A percentile compares a stretch with the other conserved stretches of the same genome.
phyloP scores from a whole-genome alignment of 2,888 invertebrate species.

The Hemicrepidius hirtus region DNA sequence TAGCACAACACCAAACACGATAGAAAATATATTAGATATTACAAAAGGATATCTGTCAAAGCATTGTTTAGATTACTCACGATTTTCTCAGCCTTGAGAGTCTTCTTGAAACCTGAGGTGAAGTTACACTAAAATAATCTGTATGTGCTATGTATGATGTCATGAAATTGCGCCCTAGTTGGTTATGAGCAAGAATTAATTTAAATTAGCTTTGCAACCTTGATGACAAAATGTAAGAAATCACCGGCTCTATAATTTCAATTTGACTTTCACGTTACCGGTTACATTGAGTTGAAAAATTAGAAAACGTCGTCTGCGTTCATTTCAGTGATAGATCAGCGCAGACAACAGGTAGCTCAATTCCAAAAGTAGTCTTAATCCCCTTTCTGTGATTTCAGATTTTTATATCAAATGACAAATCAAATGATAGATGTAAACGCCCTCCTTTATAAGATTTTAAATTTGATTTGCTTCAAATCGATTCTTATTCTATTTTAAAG shows the following conservation, averaged over 20 bases:
- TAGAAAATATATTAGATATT: conserved; percentile 7
- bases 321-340: no score
- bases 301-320: no score
- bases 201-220: background rate
- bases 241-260: background rate
- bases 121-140: conserved; percentile 15
- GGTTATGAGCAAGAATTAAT: background rate
- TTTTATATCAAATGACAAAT: no score
- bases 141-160: conserved; percentile 12
- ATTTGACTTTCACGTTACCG: no score
- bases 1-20: conserved; percentile 16
- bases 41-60: conserved; percentile 19
- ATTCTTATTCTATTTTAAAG: no score
- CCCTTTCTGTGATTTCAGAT: no score
- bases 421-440: no score
- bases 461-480: no score
- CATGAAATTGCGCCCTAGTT: conserved; percentile 1
- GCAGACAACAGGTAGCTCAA: no score
- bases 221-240: conserved; percentile 6
- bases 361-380: no score
- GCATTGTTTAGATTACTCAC: conserved; percentile 21
- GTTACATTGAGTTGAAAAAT: no score
- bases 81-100: conserved; percentile 24
- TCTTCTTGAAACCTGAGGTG: conserved; percentile 15
- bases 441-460: no score